phyloP scores from a whole-genome alignment of 2,888 invertebrate genomes.

The Hanleya hanleyi region DNA sequence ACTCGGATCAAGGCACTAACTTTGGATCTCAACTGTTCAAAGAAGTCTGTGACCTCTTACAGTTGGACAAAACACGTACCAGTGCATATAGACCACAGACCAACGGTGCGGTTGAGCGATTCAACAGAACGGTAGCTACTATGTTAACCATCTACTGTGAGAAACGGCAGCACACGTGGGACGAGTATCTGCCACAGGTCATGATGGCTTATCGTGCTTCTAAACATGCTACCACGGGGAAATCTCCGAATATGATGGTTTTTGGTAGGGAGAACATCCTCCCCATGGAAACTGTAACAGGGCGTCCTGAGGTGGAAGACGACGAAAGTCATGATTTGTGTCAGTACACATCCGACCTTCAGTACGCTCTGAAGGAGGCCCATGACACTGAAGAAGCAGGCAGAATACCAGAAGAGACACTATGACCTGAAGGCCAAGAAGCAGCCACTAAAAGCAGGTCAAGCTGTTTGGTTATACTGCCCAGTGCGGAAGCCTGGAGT shows the following conservation, averaged over 20 bases:
- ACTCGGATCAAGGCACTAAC: constrained; percentile 23
- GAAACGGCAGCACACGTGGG: constrained; percentile 26
- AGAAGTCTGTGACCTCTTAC: constrained; percentile 27
- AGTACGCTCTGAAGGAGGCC: not conserved
- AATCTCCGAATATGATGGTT: constrained; percentile 35
- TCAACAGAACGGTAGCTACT: constrained; percentile 28
- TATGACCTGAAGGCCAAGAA: constrained; percentile 35
- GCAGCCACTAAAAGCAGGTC: not conserved
- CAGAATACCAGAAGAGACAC: constrained; percentile 31
- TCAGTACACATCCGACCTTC: not conserved
- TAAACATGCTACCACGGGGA: constrained; percentile 16
- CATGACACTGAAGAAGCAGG: constrained; percentile 7
- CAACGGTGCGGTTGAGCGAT: constrained; percentile 33
- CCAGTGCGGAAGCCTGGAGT: constrained; percentile 20
- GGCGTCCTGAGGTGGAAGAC: not conserved
- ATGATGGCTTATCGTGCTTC: constrained; percentile 36
- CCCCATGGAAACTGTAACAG: constrained; percentile 24
- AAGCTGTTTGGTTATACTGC: constrained; percentile 30
- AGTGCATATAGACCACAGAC: constrained; percentile 25
- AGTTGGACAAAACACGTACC: constrained; percentile 26
- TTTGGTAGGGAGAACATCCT: constrained; percentile 26
- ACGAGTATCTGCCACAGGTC: constrained; percentile 26
- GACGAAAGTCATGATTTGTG: not conserved
- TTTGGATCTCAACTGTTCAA: constrained; percentile 22
- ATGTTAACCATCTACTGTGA: constrained; percentile 24